A percentile compares a stretch with the other conserved stretches of the same genome.
Conservation (phyloP, 2,113 vertebrate species). For the Nipponia nippon region DNA sequence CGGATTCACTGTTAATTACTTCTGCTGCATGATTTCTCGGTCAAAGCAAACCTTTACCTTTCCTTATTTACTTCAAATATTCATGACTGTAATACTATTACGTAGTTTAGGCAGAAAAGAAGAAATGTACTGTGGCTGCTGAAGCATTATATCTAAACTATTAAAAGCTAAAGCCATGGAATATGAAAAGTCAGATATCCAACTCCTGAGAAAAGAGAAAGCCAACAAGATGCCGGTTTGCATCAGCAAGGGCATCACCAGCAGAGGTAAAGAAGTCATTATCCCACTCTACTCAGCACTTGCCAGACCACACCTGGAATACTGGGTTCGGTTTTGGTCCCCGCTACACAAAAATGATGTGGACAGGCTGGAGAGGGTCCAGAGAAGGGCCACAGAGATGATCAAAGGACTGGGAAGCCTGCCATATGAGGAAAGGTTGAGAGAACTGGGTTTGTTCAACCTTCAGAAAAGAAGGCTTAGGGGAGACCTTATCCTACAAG, state of each 20-base stretch:
- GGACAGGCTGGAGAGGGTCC: not conserved
- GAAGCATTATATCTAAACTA: not conserved
- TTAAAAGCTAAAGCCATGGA: not conserved
- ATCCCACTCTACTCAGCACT: not conserved
- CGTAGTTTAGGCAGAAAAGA: not conserved
- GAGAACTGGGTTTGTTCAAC: not conserved
- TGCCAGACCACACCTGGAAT: not conserved
- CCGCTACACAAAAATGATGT: not conserved
- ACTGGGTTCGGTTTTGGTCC: not conserved
- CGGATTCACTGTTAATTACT: not conserved
- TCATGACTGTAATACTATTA: not conserved
- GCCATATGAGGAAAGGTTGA: not conserved
- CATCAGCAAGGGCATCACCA: not conserved
- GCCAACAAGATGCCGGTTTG: not conserved
- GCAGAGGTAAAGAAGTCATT: not conserved
- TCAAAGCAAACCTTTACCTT: not conserved
- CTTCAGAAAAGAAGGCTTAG: not conserved
- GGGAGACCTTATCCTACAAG: not conserved
- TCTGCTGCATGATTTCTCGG: not conserved
- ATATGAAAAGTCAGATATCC: not conserved
- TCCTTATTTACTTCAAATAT: not conserved
- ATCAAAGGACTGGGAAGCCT: not conserved
- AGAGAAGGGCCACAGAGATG: not conserved
- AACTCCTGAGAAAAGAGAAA: not conserved
- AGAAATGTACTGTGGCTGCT: not conserved